phyloP scores from a whole-genome alignment of 1,140 invertebrate species.

The Neelides sp. region DNA sequence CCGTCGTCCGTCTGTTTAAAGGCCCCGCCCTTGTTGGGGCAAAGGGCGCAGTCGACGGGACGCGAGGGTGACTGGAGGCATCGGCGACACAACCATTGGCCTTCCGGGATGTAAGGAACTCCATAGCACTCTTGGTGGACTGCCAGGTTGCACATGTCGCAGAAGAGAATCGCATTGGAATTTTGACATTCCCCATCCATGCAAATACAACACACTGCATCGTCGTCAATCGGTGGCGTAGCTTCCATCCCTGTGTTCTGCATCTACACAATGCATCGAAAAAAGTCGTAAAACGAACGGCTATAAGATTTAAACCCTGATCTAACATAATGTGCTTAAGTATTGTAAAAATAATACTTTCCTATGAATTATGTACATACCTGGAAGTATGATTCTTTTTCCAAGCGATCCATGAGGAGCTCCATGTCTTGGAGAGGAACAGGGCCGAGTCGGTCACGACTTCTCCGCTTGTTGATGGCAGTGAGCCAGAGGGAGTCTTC shows the following conservation, averaged over 20 bases:
- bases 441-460: conserved; percentile 45
- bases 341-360: conserved; percentile 9
- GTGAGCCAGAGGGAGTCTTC: conserved; percentile 87
- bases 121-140: conserved; percentile 90
- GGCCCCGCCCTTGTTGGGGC: conserved; percentile 94
- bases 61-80: conserved; percentile 92
- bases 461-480: conserved; percentile 65
- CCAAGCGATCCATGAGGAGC: conserved; percentile 86
- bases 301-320: too few relatives aligned
- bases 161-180: conserved; percentile 90
- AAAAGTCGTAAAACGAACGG: background rate
- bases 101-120: conserved; percentile 96
- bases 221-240: conserved; percentile 75
- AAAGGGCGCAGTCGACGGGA: conserved; percentile 90
- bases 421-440: conserved; percentile 82
- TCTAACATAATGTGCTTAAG: too few relatives aligned
- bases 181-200: conserved; percentile 89
- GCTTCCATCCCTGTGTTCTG: conserved; percentile 45
- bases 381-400: conserved; percentile 95
- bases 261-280: conserved; percentile 49
- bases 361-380: too few relatives aligned
- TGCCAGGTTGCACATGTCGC: conserved; percentile 98
- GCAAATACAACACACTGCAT: conserved; percentile 93
- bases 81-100: conserved; percentile 89
- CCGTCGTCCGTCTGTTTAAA: conserved; percentile 96